These are phyloP conservation scores for Arrhopalites spinosus DNA, from an alignment of 2,888 invertebrate species.

Conservation along the genomic window DNA sequence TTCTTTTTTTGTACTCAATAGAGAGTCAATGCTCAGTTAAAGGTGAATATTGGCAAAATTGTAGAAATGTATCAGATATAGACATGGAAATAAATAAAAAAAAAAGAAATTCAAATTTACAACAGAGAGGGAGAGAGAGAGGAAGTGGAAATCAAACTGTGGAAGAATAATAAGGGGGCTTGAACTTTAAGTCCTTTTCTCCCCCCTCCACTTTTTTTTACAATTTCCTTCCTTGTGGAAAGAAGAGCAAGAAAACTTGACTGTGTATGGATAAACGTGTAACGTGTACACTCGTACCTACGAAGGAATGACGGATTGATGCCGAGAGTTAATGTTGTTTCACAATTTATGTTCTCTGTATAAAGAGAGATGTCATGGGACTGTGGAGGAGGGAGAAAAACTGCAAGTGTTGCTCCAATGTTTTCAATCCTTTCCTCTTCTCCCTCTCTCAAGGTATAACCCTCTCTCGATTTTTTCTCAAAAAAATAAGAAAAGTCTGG, in stretches of 20 bases:
- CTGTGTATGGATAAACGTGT: neutral
- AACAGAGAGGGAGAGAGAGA: neutral
- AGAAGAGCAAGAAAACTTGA: neutral
- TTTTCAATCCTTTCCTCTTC: neutral
- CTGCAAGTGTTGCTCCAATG: slow-evolving; percentile 15
- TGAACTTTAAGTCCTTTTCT: neutral
- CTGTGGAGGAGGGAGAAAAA: slow-evolving; percentile 19
- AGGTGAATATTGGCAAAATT: neutral
- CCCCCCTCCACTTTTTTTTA: too few species aligned
- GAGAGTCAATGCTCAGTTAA: neutral
- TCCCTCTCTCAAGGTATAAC: too few species aligned
- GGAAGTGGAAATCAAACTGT: slow-evolving; percentile 16
- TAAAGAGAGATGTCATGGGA: slow-evolving; percentile 37
- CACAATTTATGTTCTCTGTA: slow-evolving; percentile 40
- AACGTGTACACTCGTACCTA: neutral
- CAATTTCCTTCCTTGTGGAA: too few species aligned
- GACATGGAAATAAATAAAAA: neutral
- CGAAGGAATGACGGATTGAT: slow-evolving; percentile 47
- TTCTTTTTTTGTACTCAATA: neutral
- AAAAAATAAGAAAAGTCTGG: too few species aligned
- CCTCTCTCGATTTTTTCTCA: too few species aligned
- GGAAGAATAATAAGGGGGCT: slow-evolving; percentile 22
- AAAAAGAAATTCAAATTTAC: too few species aligned
- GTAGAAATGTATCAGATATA: neutral
- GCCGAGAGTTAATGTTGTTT: slow-evolving; percentile 42